A percentile compares a stretch with the other conserved stretches of the same genome.
Evolutionary conservation across 2,888 invertebrate genomes (phyloP).

Genomic region (Empis livida): DNA sequence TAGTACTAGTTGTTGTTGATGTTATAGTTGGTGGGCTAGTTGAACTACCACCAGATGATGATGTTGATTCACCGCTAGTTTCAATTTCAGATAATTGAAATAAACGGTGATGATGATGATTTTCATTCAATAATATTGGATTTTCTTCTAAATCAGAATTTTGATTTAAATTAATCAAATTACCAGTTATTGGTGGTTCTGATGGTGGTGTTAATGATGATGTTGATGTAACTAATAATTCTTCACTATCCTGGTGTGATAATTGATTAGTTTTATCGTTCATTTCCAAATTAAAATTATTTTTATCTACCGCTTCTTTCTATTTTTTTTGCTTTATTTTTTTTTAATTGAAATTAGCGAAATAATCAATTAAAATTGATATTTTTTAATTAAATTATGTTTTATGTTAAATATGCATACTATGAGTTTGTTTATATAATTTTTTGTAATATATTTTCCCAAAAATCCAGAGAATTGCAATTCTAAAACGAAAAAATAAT

Average conservation of each 20-base stretch:
- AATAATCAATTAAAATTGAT: too few species aligned
- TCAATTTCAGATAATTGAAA: constrained; percentile 8
- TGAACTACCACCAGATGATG: constrained; percentile 7
- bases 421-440: too few species aligned
- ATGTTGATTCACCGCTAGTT: constrained; percentile 7
- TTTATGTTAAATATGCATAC: too few species aligned
- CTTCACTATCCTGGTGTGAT: constrained; percentile 17
- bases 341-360: too few species aligned
- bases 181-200: constrained; percentile 7
- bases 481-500: too few species aligned
- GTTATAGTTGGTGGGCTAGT: constrained; percentile 6
- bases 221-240: constrained; percentile 24
- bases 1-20: not conserved
- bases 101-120: constrained; percentile 8
- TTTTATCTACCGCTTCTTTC: too few species aligned
- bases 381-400: too few species aligned
- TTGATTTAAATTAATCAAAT: not conserved
- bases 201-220: constrained; percentile 17
- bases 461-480: too few species aligned
- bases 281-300: not conserved
- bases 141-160: too few species aligned
- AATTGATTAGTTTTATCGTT: not conserved
- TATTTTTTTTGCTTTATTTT: too few species aligned
- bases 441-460: too few species aligned
- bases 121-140: too few species aligned